Base-by-base conservation (phyloP, 1,140 invertebrate genomes). In the Nebria ingens region DNA sequence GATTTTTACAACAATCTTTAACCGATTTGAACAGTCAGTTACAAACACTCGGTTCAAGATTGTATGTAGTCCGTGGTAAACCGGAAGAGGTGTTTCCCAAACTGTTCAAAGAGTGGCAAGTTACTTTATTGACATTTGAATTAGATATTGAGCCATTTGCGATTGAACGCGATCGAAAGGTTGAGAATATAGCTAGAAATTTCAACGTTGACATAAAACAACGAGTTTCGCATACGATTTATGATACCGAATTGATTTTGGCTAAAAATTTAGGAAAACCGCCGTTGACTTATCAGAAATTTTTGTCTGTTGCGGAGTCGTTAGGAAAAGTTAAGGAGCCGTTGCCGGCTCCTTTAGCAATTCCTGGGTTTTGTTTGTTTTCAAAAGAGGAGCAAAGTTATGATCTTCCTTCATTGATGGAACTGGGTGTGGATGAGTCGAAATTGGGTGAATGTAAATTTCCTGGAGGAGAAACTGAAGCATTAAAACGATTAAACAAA, bases 121-220 rank as follows among this genome's bases (percentile, higher is more conserved):
- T 84, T 0, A 79, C 79, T 45, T 70, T 76, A 34, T 62, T 87
- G 51, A 83, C 84, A 1, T 81, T 78, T 63, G 85, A 89, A 70
- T 68, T 77, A 19, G 86, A 87, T 63, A 85, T 84, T 53, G 85
- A 87, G 61, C 84, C 84, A 1, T 86, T 83, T 68, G 75, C 82
- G 1, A 65, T 75, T 29, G 65, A 74, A 56, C 69, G 84, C 56
- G 85, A 87, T 76, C 71, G 71, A 52, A 66, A 73, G n/a, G 76
- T 87, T 6, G 74, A 78, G 54, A 71, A 78, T 34, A 59, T 85
- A 58, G 82, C 82, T 19, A 69, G 76, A 53, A 66, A 77, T 56
- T 69, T 73, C 45, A 70, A 76, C 34, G 77, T 87, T 2, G 74
- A 80, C 58, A 76, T 87, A 38, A 74, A 79, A 29, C 74, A 76